Conservation (phyloP, 2,113 vertebrate genomes). For the Pterocles burchelli region DNA sequence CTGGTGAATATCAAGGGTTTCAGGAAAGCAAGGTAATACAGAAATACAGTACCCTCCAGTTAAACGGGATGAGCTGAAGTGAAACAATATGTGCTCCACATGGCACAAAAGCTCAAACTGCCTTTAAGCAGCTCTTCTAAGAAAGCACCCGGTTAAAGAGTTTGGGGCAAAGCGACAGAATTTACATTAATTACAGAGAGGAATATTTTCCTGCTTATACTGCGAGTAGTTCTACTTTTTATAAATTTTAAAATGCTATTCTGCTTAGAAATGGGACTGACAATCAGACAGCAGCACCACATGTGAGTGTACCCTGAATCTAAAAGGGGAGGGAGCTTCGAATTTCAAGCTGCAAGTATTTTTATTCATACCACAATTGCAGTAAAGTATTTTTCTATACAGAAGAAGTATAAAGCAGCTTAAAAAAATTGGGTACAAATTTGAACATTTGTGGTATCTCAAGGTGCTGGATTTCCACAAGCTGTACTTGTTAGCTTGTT, state of each 20-base stretch:
- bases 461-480: neutral
- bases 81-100: neutral
- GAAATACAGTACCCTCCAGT: neutral
- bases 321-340: neutral
- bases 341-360: neutral
- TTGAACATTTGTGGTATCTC: neutral
- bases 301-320: neutral
- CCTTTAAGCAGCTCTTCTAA: neutral
- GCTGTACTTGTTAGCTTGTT: neutral
- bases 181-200: neutral
- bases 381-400: neutral
- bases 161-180: neutral
- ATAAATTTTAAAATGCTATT: neutral
- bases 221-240: neutral
- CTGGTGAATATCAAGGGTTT: neutral
- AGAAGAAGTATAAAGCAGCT: neutral
- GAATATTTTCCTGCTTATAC: neutral
- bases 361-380: neutral
- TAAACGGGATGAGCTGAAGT: neutral
- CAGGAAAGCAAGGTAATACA: neutral
- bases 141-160: neutral
- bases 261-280: neutral
- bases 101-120: neutral
- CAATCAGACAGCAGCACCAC: neutral
- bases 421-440: neutral